Evolutionary conservation across 2,797 vertebrate species (phyloP).

Genomic region (Sparus aurata): DNA sequence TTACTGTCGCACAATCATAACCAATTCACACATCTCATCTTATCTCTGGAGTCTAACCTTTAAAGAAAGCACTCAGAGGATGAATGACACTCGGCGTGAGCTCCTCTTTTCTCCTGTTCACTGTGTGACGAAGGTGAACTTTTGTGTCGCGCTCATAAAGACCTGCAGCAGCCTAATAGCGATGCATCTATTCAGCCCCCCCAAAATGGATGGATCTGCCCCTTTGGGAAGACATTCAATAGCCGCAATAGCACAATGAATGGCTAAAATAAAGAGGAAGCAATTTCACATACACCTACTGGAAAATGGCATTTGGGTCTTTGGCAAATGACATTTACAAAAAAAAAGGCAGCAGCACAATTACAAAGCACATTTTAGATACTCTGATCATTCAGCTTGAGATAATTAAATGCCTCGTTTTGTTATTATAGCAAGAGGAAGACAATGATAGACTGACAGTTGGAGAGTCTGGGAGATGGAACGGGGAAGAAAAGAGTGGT

Average conservation of each 20-base stretch:
- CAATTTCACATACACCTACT: constrained; percentile 70
- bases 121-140: constrained; percentile 62
- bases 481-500: constrained; percentile 24
- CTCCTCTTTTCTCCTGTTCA: constrained; percentile 51
- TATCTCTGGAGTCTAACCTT: constrained; percentile 57
- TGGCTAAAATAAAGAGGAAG: constrained; percentile 72
- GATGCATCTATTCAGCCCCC: constrained; percentile 66
- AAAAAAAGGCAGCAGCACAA: constrained; percentile 54
- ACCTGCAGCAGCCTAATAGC: constrained; percentile 58
- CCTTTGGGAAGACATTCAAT: constrained; percentile 66
- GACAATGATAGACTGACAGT: constrained; percentile 72
- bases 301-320: constrained; percentile 72
- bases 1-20: constrained; percentile 11
- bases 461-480: constrained; percentile 46
- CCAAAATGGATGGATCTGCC: constrained; percentile 54
- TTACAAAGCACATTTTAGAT: constrained; percentile 71
- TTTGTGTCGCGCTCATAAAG: constrained; percentile 67
- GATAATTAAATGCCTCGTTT: constrained; percentile 76
- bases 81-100: constrained; percentile 43
- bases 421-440: constrained; percentile 48
- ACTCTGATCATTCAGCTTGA: constrained; percentile 69
- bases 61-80: constrained; percentile 51
- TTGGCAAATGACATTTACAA: constrained; percentile 67
- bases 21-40: constrained; percentile 30
- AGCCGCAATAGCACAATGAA: constrained; percentile 65